A percentile compares a stretch with the other conserved stretches of the same genome.
phyloP scores from a whole-genome alignment of 30 jellyfish, hydroid and myxozoan genomes.

The Turritopsis rubra region DNA sequence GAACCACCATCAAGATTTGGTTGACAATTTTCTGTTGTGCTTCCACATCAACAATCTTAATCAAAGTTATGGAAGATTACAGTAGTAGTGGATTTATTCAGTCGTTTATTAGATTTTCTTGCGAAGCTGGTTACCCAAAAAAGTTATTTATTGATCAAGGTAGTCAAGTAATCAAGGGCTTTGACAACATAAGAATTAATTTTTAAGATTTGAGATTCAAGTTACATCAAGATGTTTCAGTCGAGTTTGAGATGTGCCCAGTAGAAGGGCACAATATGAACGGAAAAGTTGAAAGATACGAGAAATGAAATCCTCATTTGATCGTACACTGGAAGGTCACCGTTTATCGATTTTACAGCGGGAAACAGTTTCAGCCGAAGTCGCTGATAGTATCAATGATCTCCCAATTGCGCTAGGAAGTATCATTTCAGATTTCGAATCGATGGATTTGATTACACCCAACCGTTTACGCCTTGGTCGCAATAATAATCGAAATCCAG shows the following conservation, averaged over 20 bases:
- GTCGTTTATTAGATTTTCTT: conserved; percentile 17
- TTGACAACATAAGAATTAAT: neutral
- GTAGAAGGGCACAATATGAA: conserved; percentile 22
- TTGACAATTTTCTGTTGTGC: neutral
- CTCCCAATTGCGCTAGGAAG: neutral
- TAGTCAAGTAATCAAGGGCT: neutral
- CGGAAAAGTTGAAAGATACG: conserved; percentile 25
- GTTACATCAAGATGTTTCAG: neutral
- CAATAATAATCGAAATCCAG: neutral
- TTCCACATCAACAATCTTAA: neutral
- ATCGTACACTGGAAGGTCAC: neutral
- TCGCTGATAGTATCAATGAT: neutral
- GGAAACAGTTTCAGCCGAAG: conserved; percentile 11
- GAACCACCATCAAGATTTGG: conserved; percentile 26
- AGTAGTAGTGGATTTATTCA: neutral
- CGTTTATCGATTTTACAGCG: conserved; percentile 17
- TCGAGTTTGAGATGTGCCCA: conserved; percentile 23
- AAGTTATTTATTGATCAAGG: conserved; percentile 1
- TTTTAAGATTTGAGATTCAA: neutral
- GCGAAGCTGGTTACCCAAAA: conserved; percentile 27
- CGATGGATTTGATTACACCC: conserved; percentile 22
- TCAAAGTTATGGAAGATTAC: conserved; percentile 22
- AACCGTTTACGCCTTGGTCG: conserved; percentile 29
- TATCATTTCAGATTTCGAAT: neutral
- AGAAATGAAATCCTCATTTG: conserved; percentile 8